These are phyloP conservation scores for Hippocampus zosterae DNA, from an alignment of 2,113 vertebrate species.

Conservation along the genomic window DNA sequence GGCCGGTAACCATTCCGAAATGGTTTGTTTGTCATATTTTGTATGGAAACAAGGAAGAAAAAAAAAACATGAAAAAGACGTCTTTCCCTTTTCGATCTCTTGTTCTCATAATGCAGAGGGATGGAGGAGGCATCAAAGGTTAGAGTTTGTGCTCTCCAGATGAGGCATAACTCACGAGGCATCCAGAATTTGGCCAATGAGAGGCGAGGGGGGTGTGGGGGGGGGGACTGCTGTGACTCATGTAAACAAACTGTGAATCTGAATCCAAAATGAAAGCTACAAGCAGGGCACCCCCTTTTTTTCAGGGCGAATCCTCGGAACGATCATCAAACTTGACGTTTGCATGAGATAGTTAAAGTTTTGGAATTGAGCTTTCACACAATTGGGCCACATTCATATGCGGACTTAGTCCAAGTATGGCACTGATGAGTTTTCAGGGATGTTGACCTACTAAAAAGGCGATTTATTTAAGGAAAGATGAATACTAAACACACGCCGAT, in stretches of 20 bases:
- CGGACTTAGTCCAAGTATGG: too few relatives aligned
- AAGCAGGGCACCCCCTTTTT: neutral
- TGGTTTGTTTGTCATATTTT: slow-evolving; percentile 2
- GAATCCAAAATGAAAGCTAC: neutral
- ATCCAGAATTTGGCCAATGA: slow-evolving; percentile 1
- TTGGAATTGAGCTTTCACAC: neutral
- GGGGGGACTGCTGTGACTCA: neutral
- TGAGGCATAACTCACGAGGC: neutral
- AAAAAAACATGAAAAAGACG: neutral
- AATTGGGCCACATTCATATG: too few relatives aligned
- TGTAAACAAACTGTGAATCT: neutral
- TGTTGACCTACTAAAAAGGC: too few relatives aligned
- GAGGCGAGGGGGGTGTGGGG: too few relatives aligned
- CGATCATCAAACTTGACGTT: neutral
- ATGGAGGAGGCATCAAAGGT: slow-evolving; percentile 21
- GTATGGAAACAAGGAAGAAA: slow-evolving; percentile 4
- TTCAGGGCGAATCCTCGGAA: neutral
- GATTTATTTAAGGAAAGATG: too few relatives aligned
- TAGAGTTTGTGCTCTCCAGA: neutral
- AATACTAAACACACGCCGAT: too few relatives aligned
- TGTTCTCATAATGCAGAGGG: slow-evolving; percentile 30
- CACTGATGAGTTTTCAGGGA: too few relatives aligned
- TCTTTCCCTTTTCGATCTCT: slow-evolving; percentile 44
- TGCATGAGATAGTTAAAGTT: too few relatives aligned
- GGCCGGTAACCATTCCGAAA: too few relatives aligned